A percentile compares a stretch with the other conserved stretches of the same genome.
Conservation (phyloP, 2,888 invertebrate species). For the Nomada fabriciana region DNA sequence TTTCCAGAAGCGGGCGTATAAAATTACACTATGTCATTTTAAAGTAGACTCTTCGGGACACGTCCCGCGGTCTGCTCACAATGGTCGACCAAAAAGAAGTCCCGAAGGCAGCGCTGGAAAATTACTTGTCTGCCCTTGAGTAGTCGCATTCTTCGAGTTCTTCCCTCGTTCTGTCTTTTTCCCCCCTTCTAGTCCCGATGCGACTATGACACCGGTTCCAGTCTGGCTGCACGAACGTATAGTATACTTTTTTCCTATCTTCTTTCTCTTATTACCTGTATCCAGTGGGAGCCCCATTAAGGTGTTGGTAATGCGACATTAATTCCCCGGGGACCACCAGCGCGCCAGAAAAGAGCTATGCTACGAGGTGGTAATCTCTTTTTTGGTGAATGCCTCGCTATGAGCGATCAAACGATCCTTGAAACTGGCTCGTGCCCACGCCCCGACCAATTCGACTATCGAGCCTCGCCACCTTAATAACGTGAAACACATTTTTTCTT, state of each 20-base stretch:
- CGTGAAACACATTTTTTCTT: constrained; percentile 24
- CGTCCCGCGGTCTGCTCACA: constrained; percentile 67
- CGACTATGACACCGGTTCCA: not conserved
- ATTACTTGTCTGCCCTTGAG: constrained; percentile 61
- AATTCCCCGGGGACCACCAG: constrained; percentile 72
- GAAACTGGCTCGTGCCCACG: constrained; percentile 63
- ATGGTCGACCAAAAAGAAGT: constrained; percentile 40
- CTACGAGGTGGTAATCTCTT: constrained; percentile 66
- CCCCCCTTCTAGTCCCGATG: not conserved
- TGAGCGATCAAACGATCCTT: constrained; percentile 62
- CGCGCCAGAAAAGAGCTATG: constrained; percentile 53
- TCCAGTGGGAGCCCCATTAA: constrained; percentile 65
- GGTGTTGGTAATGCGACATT: constrained; percentile 74
- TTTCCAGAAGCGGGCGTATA: constrained; percentile 68
- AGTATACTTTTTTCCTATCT: constrained; percentile 7
- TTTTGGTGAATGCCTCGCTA: constrained; percentile 52
- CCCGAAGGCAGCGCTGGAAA: constrained; percentile 50
- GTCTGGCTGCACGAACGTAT: constrained; percentile 8
- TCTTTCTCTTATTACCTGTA: constrained; percentile 29
- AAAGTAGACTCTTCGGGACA: constrained; percentile 53
- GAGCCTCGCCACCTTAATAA: constrained; percentile 41
- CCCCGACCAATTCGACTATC: constrained; percentile 48
- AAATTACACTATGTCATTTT: constrained; percentile 74
- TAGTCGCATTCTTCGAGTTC: constrained; percentile 59
- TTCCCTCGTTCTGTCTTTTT: constrained; percentile 40